Conservation (phyloP, 2,113 vertebrate genomes). For the Pimephales promelas region DNA sequence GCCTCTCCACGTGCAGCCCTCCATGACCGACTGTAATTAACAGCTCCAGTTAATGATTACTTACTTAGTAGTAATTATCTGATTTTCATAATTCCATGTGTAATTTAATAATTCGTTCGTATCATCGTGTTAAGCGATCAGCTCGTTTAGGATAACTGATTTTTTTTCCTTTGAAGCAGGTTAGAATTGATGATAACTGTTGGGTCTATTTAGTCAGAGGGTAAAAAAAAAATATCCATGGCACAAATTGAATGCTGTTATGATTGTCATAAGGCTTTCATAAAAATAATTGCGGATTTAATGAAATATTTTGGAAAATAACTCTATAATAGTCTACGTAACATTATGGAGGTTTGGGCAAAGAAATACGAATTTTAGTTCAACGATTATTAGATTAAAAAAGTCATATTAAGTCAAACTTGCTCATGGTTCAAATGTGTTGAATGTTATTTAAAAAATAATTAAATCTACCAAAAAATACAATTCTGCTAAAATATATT, state of each 20-base stretch:
- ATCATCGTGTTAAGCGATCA: slow-evolving; percentile 93
- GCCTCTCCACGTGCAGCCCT: slow-evolving; percentile 80
- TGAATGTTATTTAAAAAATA: not conserved
- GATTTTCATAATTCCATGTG: slow-evolving; percentile 98
- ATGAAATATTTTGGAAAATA: not conserved
- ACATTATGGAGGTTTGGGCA: not conserved
- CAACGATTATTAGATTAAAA: not conserved
- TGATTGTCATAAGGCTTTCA: not conserved
- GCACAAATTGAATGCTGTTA: not conserved
- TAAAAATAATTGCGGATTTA: not conserved
- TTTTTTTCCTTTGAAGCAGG: slow-evolving; percentile 74
- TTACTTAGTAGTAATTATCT: slow-evolving; percentile 99
- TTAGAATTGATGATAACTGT: slow-evolving; percentile 73
- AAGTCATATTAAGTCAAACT: not conserved
- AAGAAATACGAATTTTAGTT: not conserved
- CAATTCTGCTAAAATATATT: not conserved
- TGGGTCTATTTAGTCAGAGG: not conserved
- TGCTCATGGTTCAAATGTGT: not conserved
- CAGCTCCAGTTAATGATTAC: slow-evolving; percentile 99
- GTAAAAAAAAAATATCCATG: not conserved
- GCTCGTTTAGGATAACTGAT: slow-evolving; percentile 84
- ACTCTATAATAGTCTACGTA: not conserved
- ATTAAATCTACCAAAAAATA: not conserved
- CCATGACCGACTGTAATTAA: slow-evolving; percentile 97
- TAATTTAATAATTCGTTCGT: slow-evolving; percentile 99